Evolutionary conservation across 1,140 invertebrate species (phyloP).

Genomic region (Diprion similis): DNA sequence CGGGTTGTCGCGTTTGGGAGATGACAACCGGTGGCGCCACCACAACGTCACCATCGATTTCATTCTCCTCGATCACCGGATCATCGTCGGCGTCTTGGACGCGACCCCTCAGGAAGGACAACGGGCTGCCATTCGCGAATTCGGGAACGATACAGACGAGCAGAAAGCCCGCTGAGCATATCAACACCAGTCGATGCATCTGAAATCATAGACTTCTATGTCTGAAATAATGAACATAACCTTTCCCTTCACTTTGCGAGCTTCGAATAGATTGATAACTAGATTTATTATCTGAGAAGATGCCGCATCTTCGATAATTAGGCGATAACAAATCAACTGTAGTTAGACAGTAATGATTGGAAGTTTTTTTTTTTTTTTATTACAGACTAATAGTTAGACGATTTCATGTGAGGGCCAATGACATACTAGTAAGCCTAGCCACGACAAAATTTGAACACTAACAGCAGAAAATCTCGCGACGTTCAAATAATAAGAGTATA

Average conservation of each 20-base stretch:
- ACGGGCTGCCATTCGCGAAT: background rate
- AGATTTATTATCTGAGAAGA: background rate
- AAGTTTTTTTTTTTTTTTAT: no score
- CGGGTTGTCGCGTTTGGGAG: background rate
- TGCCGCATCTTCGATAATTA: background rate
- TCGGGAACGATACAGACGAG: background rate
- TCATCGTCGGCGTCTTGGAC: conserved; percentile 1
- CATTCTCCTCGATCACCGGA: conserved; percentile 11
- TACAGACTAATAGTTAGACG: no score
- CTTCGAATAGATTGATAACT: background rate
- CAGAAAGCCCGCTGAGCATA: conserved; percentile 5
- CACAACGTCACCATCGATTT: conserved; percentile 5
- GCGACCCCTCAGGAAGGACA: background rate
- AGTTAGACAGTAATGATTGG: background rate
- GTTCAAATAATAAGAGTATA: no score
- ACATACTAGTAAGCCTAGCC: no score
- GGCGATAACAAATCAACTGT: background rate
- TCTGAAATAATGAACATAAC: background rate
- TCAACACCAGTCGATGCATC: conserved; percentile 3
- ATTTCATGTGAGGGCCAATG: no score
- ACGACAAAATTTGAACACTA: no score
- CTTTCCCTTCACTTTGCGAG: background rate
- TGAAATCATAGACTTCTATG: background rate
- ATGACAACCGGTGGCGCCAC: conserved; percentile 7
- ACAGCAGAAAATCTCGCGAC: no score